Conservation (phyloP, 2,888 invertebrate species). For the Archips xylosteana region DNA sequence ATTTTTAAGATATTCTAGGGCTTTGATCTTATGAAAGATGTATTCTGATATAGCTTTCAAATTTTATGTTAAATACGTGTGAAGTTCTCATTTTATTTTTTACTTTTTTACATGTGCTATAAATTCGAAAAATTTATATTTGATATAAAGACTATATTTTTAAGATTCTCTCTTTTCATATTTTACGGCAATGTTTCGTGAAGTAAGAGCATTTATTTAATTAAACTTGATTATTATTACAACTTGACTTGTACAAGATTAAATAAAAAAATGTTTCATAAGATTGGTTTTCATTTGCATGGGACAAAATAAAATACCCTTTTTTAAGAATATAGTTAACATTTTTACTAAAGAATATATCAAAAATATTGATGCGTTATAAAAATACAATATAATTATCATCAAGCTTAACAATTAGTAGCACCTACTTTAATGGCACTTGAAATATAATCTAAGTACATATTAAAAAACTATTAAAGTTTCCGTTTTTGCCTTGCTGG, state of each 20-base stretch:
- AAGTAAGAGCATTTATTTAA: neutral
- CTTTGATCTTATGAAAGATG: neutral
- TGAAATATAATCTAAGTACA: neutral
- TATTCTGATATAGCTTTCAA: neutral
- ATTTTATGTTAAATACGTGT: neutral
- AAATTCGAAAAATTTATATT: neutral
- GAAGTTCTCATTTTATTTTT: constrained; percentile 7
- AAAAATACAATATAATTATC: neutral
- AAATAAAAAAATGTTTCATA: constrained; percentile 4
- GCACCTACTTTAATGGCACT: neutral
- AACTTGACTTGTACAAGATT: neutral
- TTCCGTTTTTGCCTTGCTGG: too few relatives aligned
- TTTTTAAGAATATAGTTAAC: neutral
- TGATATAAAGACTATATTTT: neutral
- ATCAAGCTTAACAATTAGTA: neutral
- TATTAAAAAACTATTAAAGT: neutral
- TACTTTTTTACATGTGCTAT: neutral
- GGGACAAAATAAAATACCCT: neutral
- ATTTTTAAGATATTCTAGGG: neutral
- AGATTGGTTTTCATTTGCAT: neutral
- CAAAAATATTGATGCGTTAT: neutral
- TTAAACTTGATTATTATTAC: neutral
- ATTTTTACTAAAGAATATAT: neutral
- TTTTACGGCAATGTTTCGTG: neutral
- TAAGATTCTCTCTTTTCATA: neutral